Evolutionary conservation across 2,888 invertebrate genomes (phyloP), one percentile per base, ranked within the genome.

Genomic region (Dione juno): DNA sequence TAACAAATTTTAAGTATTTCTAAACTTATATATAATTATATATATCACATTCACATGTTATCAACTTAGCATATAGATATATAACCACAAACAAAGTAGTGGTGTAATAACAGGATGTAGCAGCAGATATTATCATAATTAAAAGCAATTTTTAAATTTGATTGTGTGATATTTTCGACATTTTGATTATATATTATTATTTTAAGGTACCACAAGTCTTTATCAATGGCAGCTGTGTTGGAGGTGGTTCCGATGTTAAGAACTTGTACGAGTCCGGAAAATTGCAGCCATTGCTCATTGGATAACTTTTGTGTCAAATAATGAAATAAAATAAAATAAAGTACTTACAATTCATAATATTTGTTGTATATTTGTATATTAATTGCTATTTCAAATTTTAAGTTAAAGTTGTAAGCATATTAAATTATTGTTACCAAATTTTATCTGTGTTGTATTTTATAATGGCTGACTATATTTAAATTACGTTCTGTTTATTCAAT

Each of bases 131-230:
- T n/a, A n/a, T n/a, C n/a, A n/a, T n/a, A n/a, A n/a, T n/a, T n/a
- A n/a, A n/a, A n/a, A n/a, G n/a, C n/a, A n/a, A n/a, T n/a, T n/a
- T n/a, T n/a, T n/a, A n/a, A n/a, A n/a, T n/a, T n/a, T n/a, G n/a
- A n/a, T n/a, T n/a, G n/a, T n/a, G n/a, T n/a, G n/a, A 8, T 6
- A 48, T 35, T 28, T 35, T 19, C 50, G 43, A 2, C 19, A 6
- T 13, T 40, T 57, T 58, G 6, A 54, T 40, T 1, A 28, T n/a
- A 7, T 48, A 11, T 14, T 61, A 40, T 70, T 75, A 71, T 41
- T 19, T 93, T 92, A 89, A 98, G 97, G 98, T 99, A 2, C 99
- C 99, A 0, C 95, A 99, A 81, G 98, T 99, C 2, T 99, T 99
- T 87, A 95, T 99, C 50, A 96, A 97, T 81, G 98, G 98, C 2